phyloP scores from a whole-genome alignment of 2,797 vertebrate species.

The Poecilia picta region DNA sequence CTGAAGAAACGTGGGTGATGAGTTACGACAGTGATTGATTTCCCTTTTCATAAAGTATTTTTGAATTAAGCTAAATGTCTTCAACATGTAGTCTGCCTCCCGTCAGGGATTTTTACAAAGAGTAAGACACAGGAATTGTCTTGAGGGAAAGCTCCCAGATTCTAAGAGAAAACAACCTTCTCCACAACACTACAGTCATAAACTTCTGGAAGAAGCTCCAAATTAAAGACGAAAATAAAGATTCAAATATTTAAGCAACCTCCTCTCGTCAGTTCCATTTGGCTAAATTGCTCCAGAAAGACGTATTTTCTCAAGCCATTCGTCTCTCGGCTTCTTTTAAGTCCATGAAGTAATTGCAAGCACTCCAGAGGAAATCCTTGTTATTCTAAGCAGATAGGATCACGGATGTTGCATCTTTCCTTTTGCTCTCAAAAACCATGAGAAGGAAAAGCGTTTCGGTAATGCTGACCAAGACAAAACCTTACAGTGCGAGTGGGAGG shows the following conservation, averaged over 20 bases:
- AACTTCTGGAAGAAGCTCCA: background rate
- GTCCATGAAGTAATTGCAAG: conserved; percentile 12
- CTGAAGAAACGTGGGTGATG: background rate
- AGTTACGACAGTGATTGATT: too few relatives aligned
- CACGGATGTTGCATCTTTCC: conserved; percentile 16
- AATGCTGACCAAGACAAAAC: background rate
- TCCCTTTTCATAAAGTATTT: background rate
- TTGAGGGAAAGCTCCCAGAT: background rate
- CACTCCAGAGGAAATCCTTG: conserved; percentile 12
- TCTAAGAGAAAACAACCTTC: background rate
- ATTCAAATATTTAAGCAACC: conserved; percentile 9
- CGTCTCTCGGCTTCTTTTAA: conserved; percentile 1
- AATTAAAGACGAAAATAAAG: background rate
- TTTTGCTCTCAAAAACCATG: background rate
- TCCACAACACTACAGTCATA: background rate
- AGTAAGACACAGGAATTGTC: background rate
- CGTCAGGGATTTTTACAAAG: background rate
- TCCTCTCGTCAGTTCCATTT: background rate
- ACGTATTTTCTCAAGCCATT: background rate
- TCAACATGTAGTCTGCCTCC: background rate
- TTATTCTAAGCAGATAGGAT: conserved; percentile 5
- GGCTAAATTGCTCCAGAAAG: background rate
- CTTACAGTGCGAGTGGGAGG: background rate
- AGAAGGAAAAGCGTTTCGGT: conserved; percentile 6
- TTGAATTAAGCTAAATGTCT: background rate